Evolutionary conservation across 2,888 invertebrate species (phyloP), one percentile per base, ranked within the genome.

Genomic region (Morpho deidamia): DNA sequence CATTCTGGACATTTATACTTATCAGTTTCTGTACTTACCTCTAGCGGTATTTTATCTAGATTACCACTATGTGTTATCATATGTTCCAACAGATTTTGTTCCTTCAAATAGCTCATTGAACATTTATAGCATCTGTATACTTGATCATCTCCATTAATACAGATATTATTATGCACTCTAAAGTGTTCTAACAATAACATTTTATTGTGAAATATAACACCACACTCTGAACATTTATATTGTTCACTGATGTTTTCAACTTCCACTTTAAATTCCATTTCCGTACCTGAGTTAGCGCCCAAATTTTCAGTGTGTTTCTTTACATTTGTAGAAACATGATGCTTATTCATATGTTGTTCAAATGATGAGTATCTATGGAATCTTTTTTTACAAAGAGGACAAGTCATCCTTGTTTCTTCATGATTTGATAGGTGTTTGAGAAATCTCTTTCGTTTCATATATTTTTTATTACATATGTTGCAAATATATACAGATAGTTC

Each of bases 1-100:
- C 93, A 93, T 43, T 90, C 75, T 1, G 81, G 64, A 69, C 93
- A 93, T 64, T 78, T 77, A 53, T 76, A 80, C 43, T 65, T 66
- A 8, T 65, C 57, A 3, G 61, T 63, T 63, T 75, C 76, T 8
- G 72, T 57, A 11, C 71, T 64, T 11, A 70, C 51, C 32, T 52
- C 41, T 38, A 53, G 34, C 33, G 58, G 59, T 33, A 49, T 44
- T 8, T 52, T 11, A 40, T 12, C 12, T 32, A 55, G 9, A 23
- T 50, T 38, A 8, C 11, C 14, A 11, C 44, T 45, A 11, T 49
- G 42, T 14, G n/a, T 11, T 38, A 9, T 14, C 10, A 54, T 34
- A n/a, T 53, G 51, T 11, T 47, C 37, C 8, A 44, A 11, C 37
- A 59, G 43, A 9, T 50, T 11, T 8, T 57, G 42, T 11, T 50